phyloP scores from a whole-genome alignment of 2,797 vertebrate species.

The Megalops cyprinoides region DNA sequence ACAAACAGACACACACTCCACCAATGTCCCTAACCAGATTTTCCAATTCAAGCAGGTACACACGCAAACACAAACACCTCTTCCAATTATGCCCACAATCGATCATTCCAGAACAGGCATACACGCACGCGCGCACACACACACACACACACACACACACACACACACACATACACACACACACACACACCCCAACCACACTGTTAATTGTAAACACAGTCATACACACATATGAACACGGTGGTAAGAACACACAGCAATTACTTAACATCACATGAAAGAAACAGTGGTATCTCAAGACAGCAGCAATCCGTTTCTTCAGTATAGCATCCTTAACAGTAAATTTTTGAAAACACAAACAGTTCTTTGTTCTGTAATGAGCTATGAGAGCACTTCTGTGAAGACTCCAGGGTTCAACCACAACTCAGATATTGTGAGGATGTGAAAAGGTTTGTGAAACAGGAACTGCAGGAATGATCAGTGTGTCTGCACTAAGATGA shows the following conservation, averaged over 20 bases:
- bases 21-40: too few species aligned
- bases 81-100: background rate
- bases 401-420: too few species aligned
- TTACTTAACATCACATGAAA: too few species aligned
- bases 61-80: background rate
- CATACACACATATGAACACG: background rate
- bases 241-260: background rate
- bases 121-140: conserved; percentile 10
- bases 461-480: background rate
- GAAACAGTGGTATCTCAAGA: background rate
- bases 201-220: background rate
- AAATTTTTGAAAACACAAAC: background rate
- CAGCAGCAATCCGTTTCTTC: background rate
- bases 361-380: too few species aligned
- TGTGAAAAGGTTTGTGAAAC: too few species aligned
- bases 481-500: background rate
- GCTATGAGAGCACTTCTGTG: too few species aligned
- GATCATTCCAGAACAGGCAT: background rate
- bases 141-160: background rate
- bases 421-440: too few species aligned
- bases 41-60: background rate
- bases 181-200: background rate
- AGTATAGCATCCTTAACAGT: background rate
- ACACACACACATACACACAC: background rate
- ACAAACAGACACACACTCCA: background rate